Percentiles rank a stretch among this genome's conserved stretches.
Evolutionary conservation across 2,797 vertebrate species (phyloP).

Genomic region (Hippocampus kuda): DNA sequence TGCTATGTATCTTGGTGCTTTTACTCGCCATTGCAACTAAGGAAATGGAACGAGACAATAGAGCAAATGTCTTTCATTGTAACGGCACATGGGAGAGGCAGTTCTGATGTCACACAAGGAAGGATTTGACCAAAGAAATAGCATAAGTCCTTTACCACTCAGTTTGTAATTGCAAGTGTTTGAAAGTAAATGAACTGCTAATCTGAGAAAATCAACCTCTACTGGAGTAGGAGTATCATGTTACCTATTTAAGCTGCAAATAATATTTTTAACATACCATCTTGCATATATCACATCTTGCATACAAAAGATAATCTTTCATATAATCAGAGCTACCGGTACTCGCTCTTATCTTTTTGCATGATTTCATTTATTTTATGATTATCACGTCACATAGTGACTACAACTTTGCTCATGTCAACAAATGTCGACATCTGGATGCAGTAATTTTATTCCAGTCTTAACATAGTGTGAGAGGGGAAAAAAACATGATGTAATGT

Average conservation of each 20-base stretch:
- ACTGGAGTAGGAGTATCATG: too few species aligned
- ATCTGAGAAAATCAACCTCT: neutral
- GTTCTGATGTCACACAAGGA: neutral
- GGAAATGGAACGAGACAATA: conserved; percentile 3
- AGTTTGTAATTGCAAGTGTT: neutral
- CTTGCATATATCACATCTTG: too few species aligned
- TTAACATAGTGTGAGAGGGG: neutral
- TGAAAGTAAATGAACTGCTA: neutral
- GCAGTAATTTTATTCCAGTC: neutral
- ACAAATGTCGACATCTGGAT: neutral
- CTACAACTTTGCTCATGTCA: neutral
- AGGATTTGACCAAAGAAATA: neutral
- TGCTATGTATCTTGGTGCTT: neutral
- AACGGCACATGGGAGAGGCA: neutral
- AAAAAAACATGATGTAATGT: neutral
- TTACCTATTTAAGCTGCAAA: too few species aligned
- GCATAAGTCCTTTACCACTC: neutral
- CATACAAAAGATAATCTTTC: too few species aligned
- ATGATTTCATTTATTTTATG: neutral
- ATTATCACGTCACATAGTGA: neutral
- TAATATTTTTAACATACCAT: too few species aligned
- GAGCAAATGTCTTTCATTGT: neutral
- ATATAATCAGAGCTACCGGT: too few species aligned
- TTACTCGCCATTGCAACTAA: neutral
- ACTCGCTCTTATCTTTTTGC: neutral